A percentile compares a stretch with the other conserved stretches of the same genome.
phyloP scores from a whole-genome alignment of 2,113 vertebrate genomes.

The Percopsis transmontana region DNA sequence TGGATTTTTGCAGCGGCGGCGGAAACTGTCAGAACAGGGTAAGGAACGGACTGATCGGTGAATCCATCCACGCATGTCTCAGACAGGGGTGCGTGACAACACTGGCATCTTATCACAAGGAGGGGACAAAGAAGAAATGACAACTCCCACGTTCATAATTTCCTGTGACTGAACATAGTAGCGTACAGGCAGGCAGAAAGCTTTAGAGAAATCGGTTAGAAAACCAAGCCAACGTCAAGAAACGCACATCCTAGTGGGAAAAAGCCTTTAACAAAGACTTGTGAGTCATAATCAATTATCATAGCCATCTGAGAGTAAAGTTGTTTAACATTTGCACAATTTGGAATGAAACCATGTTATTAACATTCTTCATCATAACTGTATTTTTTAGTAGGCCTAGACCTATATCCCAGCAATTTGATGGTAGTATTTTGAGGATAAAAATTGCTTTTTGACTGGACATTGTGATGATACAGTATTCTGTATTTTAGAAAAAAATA shows the following conservation, averaged over 20 bases:
- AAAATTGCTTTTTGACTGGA: no score
- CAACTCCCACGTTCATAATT: background rate
- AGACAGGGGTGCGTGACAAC: slow-evolving; percentile 45
- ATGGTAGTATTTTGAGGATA: no score
- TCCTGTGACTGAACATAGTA: background rate
- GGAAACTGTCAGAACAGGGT: slow-evolving; percentile 16
- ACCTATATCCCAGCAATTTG: no score
- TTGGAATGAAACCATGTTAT: no score
- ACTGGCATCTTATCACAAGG: slow-evolving; percentile 31
- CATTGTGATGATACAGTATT: no score
- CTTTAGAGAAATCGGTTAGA: background rate
- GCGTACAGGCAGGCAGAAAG: background rate
- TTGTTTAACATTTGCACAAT: no score
- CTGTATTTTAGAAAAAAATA: no score
- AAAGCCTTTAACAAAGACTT: background rate
- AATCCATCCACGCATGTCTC: slow-evolving; percentile 55
- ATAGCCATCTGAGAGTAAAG: background rate
- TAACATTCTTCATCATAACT: no score
- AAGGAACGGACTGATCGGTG: slow-evolving; percentile 30
- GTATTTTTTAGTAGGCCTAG: no score
- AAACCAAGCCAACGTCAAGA: background rate
- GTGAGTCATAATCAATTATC: background rate
- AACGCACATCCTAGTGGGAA: background rate
- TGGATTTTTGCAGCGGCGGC: slow-evolving; percentile 19
- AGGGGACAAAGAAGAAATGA: slow-evolving; percentile 11